Evolutionary conservation across 2,113 vertebrate genomes (phyloP).

Genomic region (Phyllostomus discolor): DNA sequence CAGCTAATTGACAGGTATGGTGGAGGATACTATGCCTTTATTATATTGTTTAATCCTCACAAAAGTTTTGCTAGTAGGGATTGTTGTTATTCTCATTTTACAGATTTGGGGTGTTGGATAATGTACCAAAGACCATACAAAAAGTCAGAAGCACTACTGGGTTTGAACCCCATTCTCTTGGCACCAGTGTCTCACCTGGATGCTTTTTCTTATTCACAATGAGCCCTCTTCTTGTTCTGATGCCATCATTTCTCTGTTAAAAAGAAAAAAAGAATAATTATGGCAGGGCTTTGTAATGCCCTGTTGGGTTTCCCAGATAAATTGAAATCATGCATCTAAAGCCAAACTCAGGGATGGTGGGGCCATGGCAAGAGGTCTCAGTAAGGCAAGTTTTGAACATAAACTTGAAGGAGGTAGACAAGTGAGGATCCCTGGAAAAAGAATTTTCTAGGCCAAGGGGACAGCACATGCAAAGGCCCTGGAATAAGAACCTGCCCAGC

Average conservation of each 20-base stretch:
- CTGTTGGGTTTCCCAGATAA: neutral
- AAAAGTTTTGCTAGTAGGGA: neutral
- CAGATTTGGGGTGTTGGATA: neutral
- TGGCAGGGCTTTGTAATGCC: neutral
- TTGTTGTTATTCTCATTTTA: neutral
- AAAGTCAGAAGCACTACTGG: neutral
- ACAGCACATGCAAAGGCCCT: neutral
- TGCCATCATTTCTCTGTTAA: constrained; percentile 23
- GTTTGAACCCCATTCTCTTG: neutral
- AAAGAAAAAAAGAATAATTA: neutral
- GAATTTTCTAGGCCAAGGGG: neutral
- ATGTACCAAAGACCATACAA: neutral
- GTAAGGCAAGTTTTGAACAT: neutral
- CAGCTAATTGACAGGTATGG: no score
- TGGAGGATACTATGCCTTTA: neutral
- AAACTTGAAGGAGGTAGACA: neutral
- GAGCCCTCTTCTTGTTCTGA: constrained; percentile 24
- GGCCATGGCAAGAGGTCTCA: no score
- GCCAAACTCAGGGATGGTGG: neutral
- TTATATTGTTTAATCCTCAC: neutral
- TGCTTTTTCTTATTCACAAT: neutral
- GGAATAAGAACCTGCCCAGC: neutral
- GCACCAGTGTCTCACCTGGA: constrained; percentile 40
- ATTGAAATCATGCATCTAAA: neutral
- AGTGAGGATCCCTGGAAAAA: neutral